These are phyloP conservation scores for Phalloptychus januarius DNA, from an alignment of 2,797 vertebrate genomes.

Conservation along the genomic window DNA sequence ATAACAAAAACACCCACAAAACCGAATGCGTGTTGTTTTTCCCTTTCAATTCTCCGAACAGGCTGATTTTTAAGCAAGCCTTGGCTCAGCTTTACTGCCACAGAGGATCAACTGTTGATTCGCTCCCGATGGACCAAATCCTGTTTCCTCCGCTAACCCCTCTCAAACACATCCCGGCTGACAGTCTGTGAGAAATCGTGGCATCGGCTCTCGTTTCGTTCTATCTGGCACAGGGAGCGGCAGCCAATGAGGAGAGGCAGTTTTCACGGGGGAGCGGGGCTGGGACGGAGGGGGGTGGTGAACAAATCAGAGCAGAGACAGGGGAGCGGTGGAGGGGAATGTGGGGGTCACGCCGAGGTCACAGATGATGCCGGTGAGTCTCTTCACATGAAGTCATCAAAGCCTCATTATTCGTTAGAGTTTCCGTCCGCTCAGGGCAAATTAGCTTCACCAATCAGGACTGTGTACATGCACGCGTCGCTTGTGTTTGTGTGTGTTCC, in stretches of 20 bases:
- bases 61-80: not conserved
- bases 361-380: slow-evolving; percentile 54
- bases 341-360: slow-evolving; percentile 51
- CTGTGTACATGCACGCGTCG: not conserved
- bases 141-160: slow-evolving; percentile 7
- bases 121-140: slow-evolving; percentile 17
- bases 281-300: not conserved
- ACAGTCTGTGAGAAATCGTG: slow-evolving; percentile 10
- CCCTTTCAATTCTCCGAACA: not conserved
- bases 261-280: slow-evolving; percentile 14
- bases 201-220: slow-evolving; percentile 12
- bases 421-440: slow-evolving; percentile 44
- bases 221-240: slow-evolving; percentile 15
- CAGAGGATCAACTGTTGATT: slow-evolving; percentile 18
- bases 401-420: slow-evolving; percentile 72
- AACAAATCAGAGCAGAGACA: slow-evolving; percentile 35
- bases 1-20: not conserved
- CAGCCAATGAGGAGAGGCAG: slow-evolving; percentile 38
- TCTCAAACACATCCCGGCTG: slow-evolving; percentile 4
- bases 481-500: slow-evolving; percentile 26
- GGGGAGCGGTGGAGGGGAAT: not conserved
- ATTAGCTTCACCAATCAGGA: slow-evolving; percentile 65
- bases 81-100: slow-evolving; percentile 3
- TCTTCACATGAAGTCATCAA: slow-evolving; percentile 68
- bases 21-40: not conserved